Evolutionary conservation across 1,140 invertebrate species (phyloP).

Genomic region (Drosophila ohnishii): DNA sequence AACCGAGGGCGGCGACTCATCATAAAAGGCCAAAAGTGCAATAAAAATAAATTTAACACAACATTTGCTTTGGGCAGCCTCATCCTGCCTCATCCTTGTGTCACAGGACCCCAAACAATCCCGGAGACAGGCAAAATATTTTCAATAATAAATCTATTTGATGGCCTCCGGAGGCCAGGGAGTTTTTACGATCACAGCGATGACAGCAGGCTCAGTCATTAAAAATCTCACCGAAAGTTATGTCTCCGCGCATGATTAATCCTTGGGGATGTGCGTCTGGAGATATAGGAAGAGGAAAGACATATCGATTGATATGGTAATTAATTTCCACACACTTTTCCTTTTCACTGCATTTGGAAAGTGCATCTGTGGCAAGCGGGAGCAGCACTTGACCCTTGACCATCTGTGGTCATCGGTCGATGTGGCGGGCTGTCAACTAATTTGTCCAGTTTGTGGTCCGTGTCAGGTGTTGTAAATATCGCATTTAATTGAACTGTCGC

Average conservation of each 20-base stretch:
- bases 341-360: slow-evolving; percentile 4
- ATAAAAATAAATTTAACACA: slow-evolving; percentile 79
- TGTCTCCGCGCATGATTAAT: slow-evolving; percentile 72
- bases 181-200: slow-evolving; percentile 65
- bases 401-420: slow-evolving; percentile 34
- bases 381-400: slow-evolving; percentile 38
- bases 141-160: slow-evolving; percentile 82
- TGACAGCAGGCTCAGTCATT: slow-evolving; percentile 75
- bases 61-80: slow-evolving; percentile 61
- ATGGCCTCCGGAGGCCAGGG: slow-evolving; percentile 44
- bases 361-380: slow-evolving; percentile 39
- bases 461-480: slow-evolving; percentile 74
- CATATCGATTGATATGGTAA: slow-evolving; percentile 43
- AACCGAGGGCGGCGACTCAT: slow-evolving; percentile 55
- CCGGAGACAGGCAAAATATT: slow-evolving; percentile 70
- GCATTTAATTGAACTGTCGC: slow-evolving; percentile 75
- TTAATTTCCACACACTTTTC: slow-evolving; percentile 66
- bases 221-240: slow-evolving; percentile 70
- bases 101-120: slow-evolving; percentile 68
- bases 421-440: slow-evolving; percentile 42
- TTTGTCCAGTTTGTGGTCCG: slow-evolving; percentile 74
- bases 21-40: slow-evolving; percentile 69
- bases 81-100: slow-evolving; percentile 18
- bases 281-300: slow-evolving; percentile 2
- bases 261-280: slow-evolving; percentile 31